A percentile compares a stretch with the other conserved stretches of the same genome.
Conservation (phyloP, 2,888 invertebrate genomes). For the Fragum whitleyi region DNA sequence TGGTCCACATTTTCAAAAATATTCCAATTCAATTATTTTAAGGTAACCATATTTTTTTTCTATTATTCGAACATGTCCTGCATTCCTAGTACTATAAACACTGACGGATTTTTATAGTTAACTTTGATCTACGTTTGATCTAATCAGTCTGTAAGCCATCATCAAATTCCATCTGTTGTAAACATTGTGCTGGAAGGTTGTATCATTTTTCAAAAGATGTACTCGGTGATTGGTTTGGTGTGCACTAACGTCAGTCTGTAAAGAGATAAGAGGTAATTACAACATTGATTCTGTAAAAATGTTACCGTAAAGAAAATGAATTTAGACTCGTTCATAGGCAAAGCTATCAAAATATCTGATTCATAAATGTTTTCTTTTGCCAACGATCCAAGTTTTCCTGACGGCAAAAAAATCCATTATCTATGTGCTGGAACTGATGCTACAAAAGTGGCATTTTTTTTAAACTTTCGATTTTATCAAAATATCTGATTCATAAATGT, state of each 20-base stretch:
- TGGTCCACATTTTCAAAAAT: too few relatives aligned
- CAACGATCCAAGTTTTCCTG: too few relatives aligned
- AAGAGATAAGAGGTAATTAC: background rate
- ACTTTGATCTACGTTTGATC: background rate
- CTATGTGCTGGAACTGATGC: too few relatives aligned
- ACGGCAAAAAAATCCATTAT: too few relatives aligned
- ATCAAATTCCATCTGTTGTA: background rate
- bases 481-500: background rate
- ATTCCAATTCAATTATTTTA: too few relatives aligned
- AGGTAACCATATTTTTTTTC: too few relatives aligned
- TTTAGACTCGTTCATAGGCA: background rate
- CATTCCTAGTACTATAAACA: background rate
- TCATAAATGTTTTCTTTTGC: background rate
- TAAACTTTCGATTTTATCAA: too few relatives aligned
- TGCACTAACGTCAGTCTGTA: background rate
- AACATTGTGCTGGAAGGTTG: background rate
- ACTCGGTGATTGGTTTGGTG: background rate
- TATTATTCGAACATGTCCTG: background rate
- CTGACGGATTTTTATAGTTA: background rate
- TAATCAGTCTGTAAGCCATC: background rate
- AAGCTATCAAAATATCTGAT: background rate
- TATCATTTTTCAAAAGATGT: background rate
- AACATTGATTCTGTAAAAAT: too few relatives aligned
- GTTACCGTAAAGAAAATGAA: background rate
- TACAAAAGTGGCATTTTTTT: too few relatives aligned